Base-by-base conservation (phyloP, 2,888 invertebrate species). In the Calameuta pallipes region DNA sequence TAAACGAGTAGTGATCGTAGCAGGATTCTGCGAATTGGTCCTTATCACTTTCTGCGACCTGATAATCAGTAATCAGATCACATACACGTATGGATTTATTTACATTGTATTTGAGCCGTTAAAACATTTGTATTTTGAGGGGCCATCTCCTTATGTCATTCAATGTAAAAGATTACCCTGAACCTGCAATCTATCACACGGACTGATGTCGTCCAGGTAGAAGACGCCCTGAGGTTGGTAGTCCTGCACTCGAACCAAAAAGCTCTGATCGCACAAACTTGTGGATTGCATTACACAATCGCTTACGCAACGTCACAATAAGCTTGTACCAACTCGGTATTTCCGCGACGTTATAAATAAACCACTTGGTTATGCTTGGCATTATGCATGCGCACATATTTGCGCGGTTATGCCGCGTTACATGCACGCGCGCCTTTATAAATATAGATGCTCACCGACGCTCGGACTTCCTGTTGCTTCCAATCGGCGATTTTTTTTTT, bases 291-390 rank as follows among this genome's bases (percentile, higher is more conserved):
- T 88, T 88, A 84, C 84, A 85, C 85, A 88, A 87, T 84, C 77
- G 75, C 69, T 85, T 84, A 82, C 84, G 83, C 78, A 85, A 84
- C 77, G 73, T 87, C 87, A 89, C 87, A 89, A 88, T 87, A 88
- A 88, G 85, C 83, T 83, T 33, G 71, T 33, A 34, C 23, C 56
- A 82, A 78, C 83, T 84, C 78, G 85, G 85, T 87, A 88, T 89
- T 88, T 89, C 87, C 87, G 86, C 86, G 79, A 77, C 80, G 83
- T 82, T 90, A 90, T 89, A 90, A 90, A 90, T 90, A 90, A 89
- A 89, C 85, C 83, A 85, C 85, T 87, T 84, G 87, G 86, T 89
- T 90, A 89, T 89, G 89, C 87, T 83, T 84, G 83, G 83, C 80
- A 87, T 88, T 89, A 89, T 89, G 86, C 83, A 88, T 85, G 85